These are phyloP conservation scores for Tauraco erythrolophus DNA, from an alignment of 2,113 vertebrate species.

Conservation along the genomic window DNA sequence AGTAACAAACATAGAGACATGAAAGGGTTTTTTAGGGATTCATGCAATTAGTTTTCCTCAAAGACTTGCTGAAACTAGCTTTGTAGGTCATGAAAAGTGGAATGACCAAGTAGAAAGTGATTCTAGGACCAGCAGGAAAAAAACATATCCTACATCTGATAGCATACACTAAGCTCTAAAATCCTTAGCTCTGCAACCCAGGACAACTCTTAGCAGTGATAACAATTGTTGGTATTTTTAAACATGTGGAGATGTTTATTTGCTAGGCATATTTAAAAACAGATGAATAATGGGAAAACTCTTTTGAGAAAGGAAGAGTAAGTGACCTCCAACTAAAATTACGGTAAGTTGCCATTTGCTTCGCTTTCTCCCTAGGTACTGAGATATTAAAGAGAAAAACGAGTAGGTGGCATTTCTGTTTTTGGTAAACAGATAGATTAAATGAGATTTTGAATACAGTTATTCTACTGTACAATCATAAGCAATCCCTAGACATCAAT, in stretches of 20 bases:
- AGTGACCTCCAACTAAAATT: background rate
- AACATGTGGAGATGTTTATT: background rate
- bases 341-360: background rate
- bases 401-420: background rate
- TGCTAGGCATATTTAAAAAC: background rate
- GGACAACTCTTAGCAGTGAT: background rate
- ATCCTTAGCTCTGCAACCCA: background rate
- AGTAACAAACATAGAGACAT: background rate
- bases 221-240: background rate
- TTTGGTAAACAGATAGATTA: background rate
- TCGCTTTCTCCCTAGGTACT: background rate
- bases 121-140: background rate
- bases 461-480: background rate
- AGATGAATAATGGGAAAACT: background rate
- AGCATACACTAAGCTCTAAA: background rate
- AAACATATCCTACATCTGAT: background rate
- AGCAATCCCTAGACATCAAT: background rate
- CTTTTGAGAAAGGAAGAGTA: background rate
- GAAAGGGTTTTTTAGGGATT: background rate
- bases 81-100: background rate
- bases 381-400: background rate
- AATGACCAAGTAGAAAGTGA: background rate
- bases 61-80: background rate
- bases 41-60: slow-evolving; percentile 15
- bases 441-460: background rate